Evolutionary conservation across 2,888 invertebrate species (phyloP).

Genomic region (Cyrtodaria siliqua): DNA sequence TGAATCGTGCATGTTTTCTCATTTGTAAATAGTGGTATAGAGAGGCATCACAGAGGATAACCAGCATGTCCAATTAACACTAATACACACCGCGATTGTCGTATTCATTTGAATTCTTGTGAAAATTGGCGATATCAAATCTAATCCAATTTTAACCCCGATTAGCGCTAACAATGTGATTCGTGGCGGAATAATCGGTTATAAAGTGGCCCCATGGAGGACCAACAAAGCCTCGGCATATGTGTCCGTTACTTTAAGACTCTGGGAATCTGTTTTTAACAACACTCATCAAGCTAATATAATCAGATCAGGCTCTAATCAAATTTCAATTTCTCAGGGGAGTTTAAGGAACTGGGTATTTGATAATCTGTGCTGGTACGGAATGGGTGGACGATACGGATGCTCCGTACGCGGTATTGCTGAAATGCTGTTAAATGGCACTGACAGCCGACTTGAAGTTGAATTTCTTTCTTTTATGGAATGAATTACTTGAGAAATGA

Average conservation of each 20-base stretch:
- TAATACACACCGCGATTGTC: conserved; percentile 4
- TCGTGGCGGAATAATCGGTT: conserved; percentile 42
- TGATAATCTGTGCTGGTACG: no score
- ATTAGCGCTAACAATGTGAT: conserved; percentile 50
- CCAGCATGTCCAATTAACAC: conserved; percentile 11
- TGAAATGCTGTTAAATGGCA: no score
- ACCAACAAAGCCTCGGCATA: conserved; percentile 47
- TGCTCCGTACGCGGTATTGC: no score
- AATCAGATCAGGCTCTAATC: conserved; percentile 50
- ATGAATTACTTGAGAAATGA: no score
- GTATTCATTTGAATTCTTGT: conserved; percentile 9
- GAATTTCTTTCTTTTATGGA: no score
- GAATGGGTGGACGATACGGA: no score
- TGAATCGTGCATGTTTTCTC: no score
- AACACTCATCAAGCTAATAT: conserved; percentile 54
- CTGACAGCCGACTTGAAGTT: no score
- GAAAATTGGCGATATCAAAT: conserved; percentile 39
- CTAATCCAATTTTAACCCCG: conserved; percentile 64
- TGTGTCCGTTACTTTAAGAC: conserved; percentile 38
- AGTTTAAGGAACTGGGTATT: background rate
- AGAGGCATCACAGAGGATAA: no score
- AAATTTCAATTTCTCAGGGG: conserved; percentile 19
- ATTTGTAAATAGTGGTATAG: no score
- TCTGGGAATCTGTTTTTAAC: conserved; percentile 57
- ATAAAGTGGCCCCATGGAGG: conserved; percentile 39